Evolutionary conservation across 2,888 invertebrate genomes (phyloP).

Genomic region (Trissoscelio sp.): DNA sequence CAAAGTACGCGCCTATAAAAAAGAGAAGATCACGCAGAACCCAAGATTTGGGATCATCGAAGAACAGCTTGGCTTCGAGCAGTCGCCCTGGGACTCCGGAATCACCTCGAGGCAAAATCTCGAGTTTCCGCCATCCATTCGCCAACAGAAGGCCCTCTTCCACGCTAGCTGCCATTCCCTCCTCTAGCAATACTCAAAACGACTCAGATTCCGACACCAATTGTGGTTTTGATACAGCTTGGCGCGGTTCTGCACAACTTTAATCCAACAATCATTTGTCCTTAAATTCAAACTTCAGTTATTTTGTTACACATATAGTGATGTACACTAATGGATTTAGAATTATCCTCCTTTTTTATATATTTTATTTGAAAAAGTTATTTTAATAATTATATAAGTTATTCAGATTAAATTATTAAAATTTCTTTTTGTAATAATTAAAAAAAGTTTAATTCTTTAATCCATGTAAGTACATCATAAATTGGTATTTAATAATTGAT

Average conservation of each 20-base stretch:
- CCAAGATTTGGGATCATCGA: conserved; percentile 84
- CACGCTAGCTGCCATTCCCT: conserved; percentile 79
- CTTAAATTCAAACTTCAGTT: conserved; percentile 7
- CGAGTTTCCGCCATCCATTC: conserved; percentile 69
- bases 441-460: no score
- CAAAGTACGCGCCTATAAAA: conserved; percentile 87
- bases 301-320: conserved; percentile 22
- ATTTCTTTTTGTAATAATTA: no score
- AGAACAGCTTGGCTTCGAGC: conserved; percentile 70
- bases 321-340: conserved; percentile 19
- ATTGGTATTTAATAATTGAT: no score
- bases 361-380: background rate
- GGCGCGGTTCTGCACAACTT: conserved; percentile 84
- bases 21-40: conserved; percentile 88
- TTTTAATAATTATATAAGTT: no score
- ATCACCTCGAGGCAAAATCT: conserved; percentile 73
- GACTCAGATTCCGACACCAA: conserved; percentile 95
- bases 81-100: conserved; percentile 80
- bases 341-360: background rate
- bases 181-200: conserved; percentile 81
- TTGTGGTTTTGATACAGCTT: conserved; percentile 92
- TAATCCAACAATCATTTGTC: conserved; percentile 64
- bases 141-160: conserved; percentile 76
- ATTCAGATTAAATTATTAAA: no score
- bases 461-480: no score